phyloP scores from a whole-genome alignment of 2,888 invertebrate genomes.

The Xiphydria camelus region DNA sequence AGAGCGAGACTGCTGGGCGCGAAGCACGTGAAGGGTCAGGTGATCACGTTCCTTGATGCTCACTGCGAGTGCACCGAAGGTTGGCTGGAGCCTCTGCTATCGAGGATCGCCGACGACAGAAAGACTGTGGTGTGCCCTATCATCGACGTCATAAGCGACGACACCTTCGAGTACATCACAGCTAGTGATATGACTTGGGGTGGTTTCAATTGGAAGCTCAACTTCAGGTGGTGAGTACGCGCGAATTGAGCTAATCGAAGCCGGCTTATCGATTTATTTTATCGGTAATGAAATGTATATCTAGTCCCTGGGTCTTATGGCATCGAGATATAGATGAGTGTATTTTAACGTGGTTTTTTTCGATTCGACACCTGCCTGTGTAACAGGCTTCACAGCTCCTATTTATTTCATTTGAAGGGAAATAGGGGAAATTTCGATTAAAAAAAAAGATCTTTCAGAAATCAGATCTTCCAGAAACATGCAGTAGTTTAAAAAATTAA shows the following conservation, averaged over 20 bases:
- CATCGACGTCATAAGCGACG: slow-evolving; percentile 98
- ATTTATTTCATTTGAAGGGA: no score
- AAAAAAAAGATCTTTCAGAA: no score
- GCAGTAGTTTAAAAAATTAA: no score
- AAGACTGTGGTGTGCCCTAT: slow-evolving; percentile 96
- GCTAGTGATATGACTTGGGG: slow-evolving; percentile 99
- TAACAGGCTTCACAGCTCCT: no score
- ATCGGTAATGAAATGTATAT: background rate
- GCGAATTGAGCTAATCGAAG: slow-evolving; percentile 1
- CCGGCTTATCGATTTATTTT: background rate
- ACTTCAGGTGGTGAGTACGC: slow-evolving; percentile 87
- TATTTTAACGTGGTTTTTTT: background rate
- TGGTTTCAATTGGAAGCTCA: slow-evolving; percentile 99
- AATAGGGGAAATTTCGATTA: no score
- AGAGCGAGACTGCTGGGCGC: slow-evolving; percentile 93
- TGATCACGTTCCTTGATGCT: slow-evolving; percentile 95
- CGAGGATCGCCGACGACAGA: slow-evolving; percentile 89
- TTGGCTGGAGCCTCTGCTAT: slow-evolving; percentile 95
- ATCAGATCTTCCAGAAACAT: no score
- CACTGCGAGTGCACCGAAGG: slow-evolving; percentile 99
- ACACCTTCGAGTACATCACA: slow-evolving; percentile 97
- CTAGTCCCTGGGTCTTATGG: background rate
- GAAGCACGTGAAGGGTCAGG: slow-evolving; percentile 87
- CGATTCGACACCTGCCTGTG: no score
- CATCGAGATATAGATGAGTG: background rate